Conservation (phyloP, 2,113 vertebrate species). For the Osmerus mordax region DNA sequence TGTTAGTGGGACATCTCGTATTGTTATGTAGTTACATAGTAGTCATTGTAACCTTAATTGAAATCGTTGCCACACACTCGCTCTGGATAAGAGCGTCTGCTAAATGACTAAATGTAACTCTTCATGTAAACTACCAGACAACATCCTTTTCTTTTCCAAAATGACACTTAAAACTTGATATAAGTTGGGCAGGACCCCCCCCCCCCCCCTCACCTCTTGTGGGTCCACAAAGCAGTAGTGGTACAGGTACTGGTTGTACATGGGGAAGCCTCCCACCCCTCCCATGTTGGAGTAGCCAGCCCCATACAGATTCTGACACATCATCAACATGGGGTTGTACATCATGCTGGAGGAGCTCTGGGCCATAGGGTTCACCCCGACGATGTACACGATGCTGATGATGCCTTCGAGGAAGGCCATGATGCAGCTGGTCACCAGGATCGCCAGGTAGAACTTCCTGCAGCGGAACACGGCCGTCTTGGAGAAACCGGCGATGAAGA, state of each 20-base stretch:
- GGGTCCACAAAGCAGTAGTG: constrained; percentile 92
- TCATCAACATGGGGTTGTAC: constrained; percentile 78
- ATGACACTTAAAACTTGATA: too few relatives aligned
- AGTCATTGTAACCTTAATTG: too few relatives aligned
- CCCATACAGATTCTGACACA: constrained; percentile 79
- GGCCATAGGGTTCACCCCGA: constrained; percentile 85
- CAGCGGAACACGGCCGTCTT: constrained; percentile 69
- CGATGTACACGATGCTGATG: constrained; percentile 82
- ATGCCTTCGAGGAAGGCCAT: constrained; percentile 78
- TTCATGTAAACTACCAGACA: too few relatives aligned
- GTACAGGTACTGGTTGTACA: constrained; percentile 86
- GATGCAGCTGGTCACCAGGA: constrained; percentile 66
- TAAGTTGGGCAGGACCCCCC: too few relatives aligned
- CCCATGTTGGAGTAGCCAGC: constrained; percentile 67
- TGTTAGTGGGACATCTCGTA: too few relatives aligned
- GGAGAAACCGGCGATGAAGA: constrained; percentile 75
- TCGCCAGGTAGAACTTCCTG: constrained; percentile 77
- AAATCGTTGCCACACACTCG: too few relatives aligned
- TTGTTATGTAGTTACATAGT: too few relatives aligned
- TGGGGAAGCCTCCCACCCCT: constrained; percentile 61
- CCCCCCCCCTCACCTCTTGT: constrained; percentile 78
- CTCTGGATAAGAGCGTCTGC: too few relatives aligned
- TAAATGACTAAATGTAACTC: too few relatives aligned
- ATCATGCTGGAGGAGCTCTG: constrained; percentile 73
- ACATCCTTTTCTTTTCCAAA: too few relatives aligned